phyloP scores from a whole-genome alignment of 1,140 invertebrate genomes.

The Rhizoglyphus robini region DNA sequence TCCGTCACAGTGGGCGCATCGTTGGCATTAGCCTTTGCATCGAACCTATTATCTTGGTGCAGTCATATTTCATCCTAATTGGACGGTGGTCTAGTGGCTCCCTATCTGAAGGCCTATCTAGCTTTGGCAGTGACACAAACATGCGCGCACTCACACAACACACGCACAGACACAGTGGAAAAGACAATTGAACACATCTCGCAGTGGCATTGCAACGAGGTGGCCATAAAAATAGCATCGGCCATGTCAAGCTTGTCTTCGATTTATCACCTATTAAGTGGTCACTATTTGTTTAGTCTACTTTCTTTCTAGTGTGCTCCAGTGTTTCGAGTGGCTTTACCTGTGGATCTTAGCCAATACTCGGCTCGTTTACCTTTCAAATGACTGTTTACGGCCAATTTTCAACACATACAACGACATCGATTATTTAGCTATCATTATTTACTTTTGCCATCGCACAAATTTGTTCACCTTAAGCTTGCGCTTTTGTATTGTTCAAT shows the following conservation, averaged over 20 bases:
- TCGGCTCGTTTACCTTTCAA: no score
- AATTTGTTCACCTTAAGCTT: no score
- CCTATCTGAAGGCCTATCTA: background rate
- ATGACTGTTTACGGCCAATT: no score
- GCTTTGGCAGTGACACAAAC: no score
- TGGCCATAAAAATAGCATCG: background rate
- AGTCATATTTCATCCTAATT: conserved; percentile 8
- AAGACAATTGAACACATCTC: no score
- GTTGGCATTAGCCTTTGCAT: background rate
- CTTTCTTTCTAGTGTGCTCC: background rate
- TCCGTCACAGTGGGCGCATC: background rate
- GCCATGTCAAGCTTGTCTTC: background rate
- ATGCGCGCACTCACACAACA: no score
- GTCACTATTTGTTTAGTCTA: conserved; percentile 5
- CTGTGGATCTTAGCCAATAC: background rate
- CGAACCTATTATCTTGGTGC: background rate
- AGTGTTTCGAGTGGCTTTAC: background rate
- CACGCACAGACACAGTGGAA: no score
- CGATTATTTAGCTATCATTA: no score
- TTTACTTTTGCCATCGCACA: no score
- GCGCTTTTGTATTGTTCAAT: no score
- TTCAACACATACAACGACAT: no score
- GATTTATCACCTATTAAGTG: conserved; percentile 11
- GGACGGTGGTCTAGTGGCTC: background rate
- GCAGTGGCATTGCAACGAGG: background rate